These are phyloP conservation scores for Drosophila multiciliata DNA, from an alignment of 2,888 invertebrate species.

Conservation along the genomic window DNA sequence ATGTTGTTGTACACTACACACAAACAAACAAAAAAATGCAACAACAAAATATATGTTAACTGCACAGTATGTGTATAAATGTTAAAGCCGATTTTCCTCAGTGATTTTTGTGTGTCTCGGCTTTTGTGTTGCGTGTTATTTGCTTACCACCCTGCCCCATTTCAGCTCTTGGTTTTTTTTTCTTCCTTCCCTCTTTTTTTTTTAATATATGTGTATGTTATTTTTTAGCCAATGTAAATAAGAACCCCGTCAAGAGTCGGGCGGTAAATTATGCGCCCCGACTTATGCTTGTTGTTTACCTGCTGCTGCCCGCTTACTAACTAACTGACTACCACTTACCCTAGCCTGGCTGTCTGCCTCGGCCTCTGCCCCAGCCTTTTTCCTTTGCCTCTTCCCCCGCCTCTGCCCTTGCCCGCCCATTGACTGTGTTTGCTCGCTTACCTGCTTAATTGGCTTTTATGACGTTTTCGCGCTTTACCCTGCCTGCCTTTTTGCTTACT, in stretches of 20 bases:
- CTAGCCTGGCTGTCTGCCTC: conserved; percentile 33
- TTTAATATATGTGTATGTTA: conserved; percentile 13
- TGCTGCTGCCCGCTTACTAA: conserved; percentile 1
- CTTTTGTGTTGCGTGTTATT: conserved; percentile 66
- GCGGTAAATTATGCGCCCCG: conserved; percentile 60
- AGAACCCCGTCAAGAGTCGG: conserved; percentile 64
- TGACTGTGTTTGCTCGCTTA: conserved; percentile 57
- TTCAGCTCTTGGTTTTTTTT: conserved; percentile 21
- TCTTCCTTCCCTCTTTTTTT: background rate
- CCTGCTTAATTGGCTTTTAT: conserved; percentile 81
- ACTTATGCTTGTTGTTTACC: conserved; percentile 14
- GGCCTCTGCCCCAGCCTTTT: conserved; percentile 27
- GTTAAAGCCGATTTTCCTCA: conserved; percentile 65
- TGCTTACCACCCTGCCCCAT: conserved; percentile 53
- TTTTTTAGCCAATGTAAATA: conserved; percentile 67
- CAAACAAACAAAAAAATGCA: conserved; percentile 17
- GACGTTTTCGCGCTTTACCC: conserved; percentile 74
- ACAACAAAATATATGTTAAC: conserved; percentile 1
- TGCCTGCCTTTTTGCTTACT: conserved; percentile 27
- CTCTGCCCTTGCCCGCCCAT: conserved; percentile 31
- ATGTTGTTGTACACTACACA: conserved; percentile 38
- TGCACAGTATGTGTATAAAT: conserved; percentile 7
- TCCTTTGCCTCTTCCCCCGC: conserved; percentile 30
- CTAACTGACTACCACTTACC: conserved; percentile 15
- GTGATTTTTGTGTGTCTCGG: conserved; percentile 48